Evolutionary conservation across 2,888 invertebrate species (phyloP).

Genomic region (Cantharis rustica): DNA sequence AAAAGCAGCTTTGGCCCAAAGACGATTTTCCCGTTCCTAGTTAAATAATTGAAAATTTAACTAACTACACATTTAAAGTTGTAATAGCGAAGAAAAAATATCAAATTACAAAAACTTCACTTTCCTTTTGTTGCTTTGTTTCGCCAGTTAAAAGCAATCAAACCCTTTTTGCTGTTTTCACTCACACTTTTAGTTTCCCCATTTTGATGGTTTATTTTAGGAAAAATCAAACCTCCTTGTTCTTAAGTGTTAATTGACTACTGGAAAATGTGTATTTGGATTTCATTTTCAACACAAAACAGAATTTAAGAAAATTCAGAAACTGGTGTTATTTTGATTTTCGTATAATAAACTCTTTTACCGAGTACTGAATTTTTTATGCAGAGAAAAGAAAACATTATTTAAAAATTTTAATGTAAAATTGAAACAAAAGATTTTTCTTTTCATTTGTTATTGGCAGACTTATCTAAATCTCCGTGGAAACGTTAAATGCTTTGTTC

Average conservation of each 20-base stretch:
- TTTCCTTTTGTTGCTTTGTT: conserved; percentile 1
- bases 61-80: neutral
- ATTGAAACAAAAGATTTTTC: too few relatives aligned
- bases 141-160: neutral
- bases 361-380: too few relatives aligned
- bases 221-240: neutral
- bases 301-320: neutral
- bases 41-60: neutral
- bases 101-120: neutral
- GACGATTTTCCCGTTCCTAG: neutral
- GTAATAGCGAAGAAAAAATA: neutral
- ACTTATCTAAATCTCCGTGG: too few relatives aligned
- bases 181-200: neutral
- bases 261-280: neutral
- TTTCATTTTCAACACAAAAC: neutral
- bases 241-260: neutral
- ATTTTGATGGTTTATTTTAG: neutral
- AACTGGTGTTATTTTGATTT: neutral
- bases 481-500: too few relatives aligned
- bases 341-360: neutral
- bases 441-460: too few relatives aligned
- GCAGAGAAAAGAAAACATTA: too few relatives aligned
- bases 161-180: neutral
- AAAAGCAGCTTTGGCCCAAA: neutral
- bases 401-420: too few relatives aligned